Evolutionary conservation across 2,797 vertebrate genomes (phyloP), one percentile per base, ranked within the genome.

Genomic region (Anguilla megastoma): DNA sequence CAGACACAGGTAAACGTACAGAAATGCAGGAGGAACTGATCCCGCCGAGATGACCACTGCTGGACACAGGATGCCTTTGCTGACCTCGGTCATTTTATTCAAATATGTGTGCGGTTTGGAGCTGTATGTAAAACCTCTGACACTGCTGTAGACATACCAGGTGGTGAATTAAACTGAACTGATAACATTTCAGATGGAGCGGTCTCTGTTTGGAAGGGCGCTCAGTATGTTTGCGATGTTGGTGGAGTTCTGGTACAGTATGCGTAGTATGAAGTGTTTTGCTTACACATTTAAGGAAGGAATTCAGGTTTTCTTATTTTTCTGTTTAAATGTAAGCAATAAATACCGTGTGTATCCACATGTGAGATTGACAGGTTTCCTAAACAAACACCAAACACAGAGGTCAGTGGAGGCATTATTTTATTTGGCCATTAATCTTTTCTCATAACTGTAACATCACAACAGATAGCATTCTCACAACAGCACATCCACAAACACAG

Each of bases 351-450:
- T 18, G 56, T 58, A 58, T 16, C 18, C 6, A 41, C 16, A 48
- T 24, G 41, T 21, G 14, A 16, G 63, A 24, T 54, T 3, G 63
- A 27, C 63, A 6, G 63, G 1, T 69, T 69, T 69, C 63, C 63
- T 21, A 82, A 50, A 50, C 2, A 50, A 50, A 41, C 5, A 82
- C 45, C 41, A 48, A 48, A 82, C 45, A n/a, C 79, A 83, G 41
- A 76, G 6, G 10, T 56, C 50, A 0, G 16, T 54, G 21, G 84
- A 90, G 88, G 89, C 90, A 91, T 92, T 94, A 85, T 93, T 96
- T 96, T 96, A 96, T 96, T 79, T 94, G 86, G 84, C 96, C 94
- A 95, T 92, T 92, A 93, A 95, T 95, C 93, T 93, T 93, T 93
- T 93, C 89, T 89, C 91, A 94, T 92, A 93, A 93, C 92, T 91